Percentiles rank a stretch among this genome's conserved stretches.
These are phyloP conservation scores for Crambe crambe DNA, from an alignment of 37 sponge, comb jelly and placozoan genomes.

Conservation along the genomic window DNA sequence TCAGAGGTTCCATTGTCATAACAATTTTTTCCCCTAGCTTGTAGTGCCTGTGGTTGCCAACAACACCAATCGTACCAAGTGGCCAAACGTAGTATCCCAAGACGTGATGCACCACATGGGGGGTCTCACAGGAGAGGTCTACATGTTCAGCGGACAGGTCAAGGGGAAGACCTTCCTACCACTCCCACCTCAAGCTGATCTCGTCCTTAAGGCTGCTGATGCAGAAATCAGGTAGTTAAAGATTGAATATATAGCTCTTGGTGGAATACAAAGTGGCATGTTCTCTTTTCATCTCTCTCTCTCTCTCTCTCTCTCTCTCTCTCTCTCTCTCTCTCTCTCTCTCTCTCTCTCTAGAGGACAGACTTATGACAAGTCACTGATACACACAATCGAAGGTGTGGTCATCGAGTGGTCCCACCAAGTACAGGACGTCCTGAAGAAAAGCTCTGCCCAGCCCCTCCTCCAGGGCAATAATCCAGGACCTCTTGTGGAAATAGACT, in stretches of 20 bases:
- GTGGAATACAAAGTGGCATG: too few relatives aligned
- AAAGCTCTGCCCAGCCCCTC: constrained; percentile 91
- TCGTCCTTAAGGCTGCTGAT: constrained; percentile 63
- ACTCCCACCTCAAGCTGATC: constrained; percentile 85
- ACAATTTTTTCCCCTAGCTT: constrained; percentile 58
- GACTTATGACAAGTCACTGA: constrained; percentile 76
- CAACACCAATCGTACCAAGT: constrained; percentile 74
- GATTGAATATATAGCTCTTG: too few relatives aligned
- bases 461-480: constrained; percentile 89
- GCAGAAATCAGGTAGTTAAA: constrained; percentile 9
- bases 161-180: constrained; percentile 97
- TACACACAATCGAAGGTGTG: constrained; percentile 90
- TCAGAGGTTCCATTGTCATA: too few relatives aligned
- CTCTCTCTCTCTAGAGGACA: constrained; percentile 43
- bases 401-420: constrained; percentile 98
- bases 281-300: constrained; percentile 2
- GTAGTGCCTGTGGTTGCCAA: constrained; percentile 90
- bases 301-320: neutral
- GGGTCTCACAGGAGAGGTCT: constrained; percentile 90
- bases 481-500: constrained; percentile 93
- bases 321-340: constrained; percentile 14
- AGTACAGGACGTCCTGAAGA: constrained; percentile 90
- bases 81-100: constrained; percentile 92
- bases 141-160: constrained; percentile 93
- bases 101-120: constrained; percentile 90